Percentiles rank a stretch among this genome's conserved stretches.
These are phyloP conservation scores for Mixornis gularis DNA, from an alignment of 2,113 vertebrate species.

Conservation along the genomic window DNA sequence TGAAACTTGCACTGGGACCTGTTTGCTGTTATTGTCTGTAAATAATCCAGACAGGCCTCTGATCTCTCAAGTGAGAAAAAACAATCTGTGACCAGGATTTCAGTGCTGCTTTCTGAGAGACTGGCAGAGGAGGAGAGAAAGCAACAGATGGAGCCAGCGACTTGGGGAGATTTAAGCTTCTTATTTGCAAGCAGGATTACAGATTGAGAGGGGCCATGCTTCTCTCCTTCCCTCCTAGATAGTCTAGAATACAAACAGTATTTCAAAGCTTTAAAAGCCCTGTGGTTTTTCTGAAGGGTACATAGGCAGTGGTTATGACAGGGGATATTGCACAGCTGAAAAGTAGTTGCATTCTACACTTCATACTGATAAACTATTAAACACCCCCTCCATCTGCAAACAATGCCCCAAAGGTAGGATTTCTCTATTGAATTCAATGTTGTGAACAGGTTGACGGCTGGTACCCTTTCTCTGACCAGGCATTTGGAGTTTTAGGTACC, in stretches of 20 bases:
- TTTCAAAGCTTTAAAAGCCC: background rate
- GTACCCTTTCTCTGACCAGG: background rate
- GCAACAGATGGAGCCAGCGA: background rate
- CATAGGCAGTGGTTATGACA: background rate
- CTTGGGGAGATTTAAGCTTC: background rate
- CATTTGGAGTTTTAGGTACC: background rate
- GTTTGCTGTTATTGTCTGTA: background rate
- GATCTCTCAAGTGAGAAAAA: background rate
- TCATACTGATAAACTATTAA: background rate
- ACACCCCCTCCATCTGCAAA: background rate
- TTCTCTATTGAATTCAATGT: background rate
- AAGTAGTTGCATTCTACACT: background rate
- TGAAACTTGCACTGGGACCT: background rate
- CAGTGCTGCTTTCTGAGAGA: background rate
- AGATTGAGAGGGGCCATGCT: background rate
- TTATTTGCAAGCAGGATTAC: background rate
- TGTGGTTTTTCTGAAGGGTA: background rate
- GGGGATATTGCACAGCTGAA: background rate
- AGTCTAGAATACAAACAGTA: background rate
- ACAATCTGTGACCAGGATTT: background rate
- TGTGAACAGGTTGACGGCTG: background rate
- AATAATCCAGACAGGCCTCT: background rate
- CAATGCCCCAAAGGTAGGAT: background rate
- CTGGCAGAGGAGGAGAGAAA: background rate
- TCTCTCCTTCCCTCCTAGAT: background rate